Evolutionary conservation across 37 sponge, comb jelly and placozoan species (phyloP), one percentile per base, ranked within the genome.

Genomic region (Oopsacas minuta): DNA sequence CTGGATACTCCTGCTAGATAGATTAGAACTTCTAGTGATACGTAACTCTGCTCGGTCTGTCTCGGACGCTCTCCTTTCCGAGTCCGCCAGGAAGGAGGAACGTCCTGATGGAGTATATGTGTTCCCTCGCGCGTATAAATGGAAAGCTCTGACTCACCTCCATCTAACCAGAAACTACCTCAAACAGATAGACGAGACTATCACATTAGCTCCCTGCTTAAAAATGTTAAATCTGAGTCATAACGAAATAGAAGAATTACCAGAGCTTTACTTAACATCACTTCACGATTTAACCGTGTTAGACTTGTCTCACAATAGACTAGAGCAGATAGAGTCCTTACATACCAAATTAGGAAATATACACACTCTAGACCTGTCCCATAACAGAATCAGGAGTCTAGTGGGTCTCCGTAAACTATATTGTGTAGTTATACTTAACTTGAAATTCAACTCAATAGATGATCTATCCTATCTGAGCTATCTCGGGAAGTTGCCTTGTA

Each of bases 391-490:
- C 38, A n/a, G 35, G 28, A 82, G 83, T 34, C 37, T 88, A 12
- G 46, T 46, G 86, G 91, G 91, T 37, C 38, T 91, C 23, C 82
- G 85, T 32, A 88, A 84, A 51, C 39, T 84, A 39, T 81, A 84
- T 30, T 88, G 85, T 25, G 46, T 91, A 37, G 86, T 84, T 36
- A 83, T 81, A 51, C 69, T 91, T 34, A 88, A 91, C 36, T 85
- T 91, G 37, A 84, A 36, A 52, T 46, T 81, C 15, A 91, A 91
- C 75, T 36, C 37, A 22, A 88, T 91, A 35, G 42, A 61, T 36
- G 86, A 91, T 49, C 84, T 87, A 25, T n/a, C 52, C 15, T 90
- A 92, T 53, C 61, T 92, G 46, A 36, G 85, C 23, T 37, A 84
- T 49, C 87, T 92, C 20, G 37, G 84, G 15, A 25, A 28, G 0